Evolutionary conservation across 2,797 vertebrate species (phyloP), one percentile per base, ranked within the genome.

Genomic region (Karalla daura): DNA sequence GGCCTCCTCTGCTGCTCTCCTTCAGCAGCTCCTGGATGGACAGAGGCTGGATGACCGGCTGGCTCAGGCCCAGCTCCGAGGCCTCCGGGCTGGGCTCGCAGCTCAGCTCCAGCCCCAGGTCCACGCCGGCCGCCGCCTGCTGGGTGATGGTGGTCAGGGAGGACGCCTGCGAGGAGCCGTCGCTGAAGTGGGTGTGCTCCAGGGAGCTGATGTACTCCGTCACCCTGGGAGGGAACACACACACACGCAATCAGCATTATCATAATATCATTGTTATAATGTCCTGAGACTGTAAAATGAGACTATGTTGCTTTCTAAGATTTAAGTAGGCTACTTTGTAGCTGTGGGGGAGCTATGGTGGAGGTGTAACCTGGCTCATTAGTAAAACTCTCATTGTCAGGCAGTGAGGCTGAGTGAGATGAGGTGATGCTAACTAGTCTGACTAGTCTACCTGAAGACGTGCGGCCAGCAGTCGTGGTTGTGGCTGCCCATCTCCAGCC

Each of bases 401-500:
- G n/a, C n/a, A n/a, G n/a, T n/a, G n/a, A n/a, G n/a, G n/a, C n/a
- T n/a, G n/a, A n/a, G n/a, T n/a, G n/a, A n/a, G n/a, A n/a, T n/a
- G n/a, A n/a, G n/a, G n/a, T n/a, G n/a, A n/a, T n/a, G 10, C 28
- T 30, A 30, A 30, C 10, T 3, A 1, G 5, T 9, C 28, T 30
- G 30, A 32, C 1, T 61, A n/a, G 15, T 14, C 9, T 88, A 99
- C 98, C 97, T 97, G 93, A 99, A 98, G 47, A 98, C 95, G 0
- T 99, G 98, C 0, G 96, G 95, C 98, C 98, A 99, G 91, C 98
- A 99, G 89, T 99, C 96, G 7, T 94, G 95, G 88, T 99, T 98
- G 92, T 99, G 98, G 86, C 97, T 98, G 66, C 96, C 97, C 97
- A 99, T 99, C 90, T 99, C 98, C 87, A 99, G 91, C 2, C 97